Evolutionary conservation across 2,888 invertebrate species (phyloP).

Genomic region (Germaria angustata): DNA sequence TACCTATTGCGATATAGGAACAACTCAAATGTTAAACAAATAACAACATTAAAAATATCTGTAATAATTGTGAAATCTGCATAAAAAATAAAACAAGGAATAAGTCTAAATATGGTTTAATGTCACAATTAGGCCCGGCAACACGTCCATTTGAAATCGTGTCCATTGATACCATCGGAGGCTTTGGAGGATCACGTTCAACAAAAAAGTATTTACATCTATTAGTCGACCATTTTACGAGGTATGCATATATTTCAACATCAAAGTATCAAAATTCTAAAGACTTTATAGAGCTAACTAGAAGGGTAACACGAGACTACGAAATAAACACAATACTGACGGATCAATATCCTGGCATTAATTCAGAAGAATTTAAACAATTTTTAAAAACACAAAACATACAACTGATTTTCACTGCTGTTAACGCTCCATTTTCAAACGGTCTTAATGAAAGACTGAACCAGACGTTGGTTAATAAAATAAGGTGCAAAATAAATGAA

Average conservation of each 20-base stretch:
- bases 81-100: conserved; percentile 63
- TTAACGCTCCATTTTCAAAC: too few species aligned
- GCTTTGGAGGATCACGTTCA: conserved; percentile 71
- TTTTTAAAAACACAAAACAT: conserved; percentile 68
- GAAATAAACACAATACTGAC: conserved; percentile 41
- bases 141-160: conserved; percentile 66
- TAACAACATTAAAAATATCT: conserved; percentile 52
- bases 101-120: conserved; percentile 46
- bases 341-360: conserved; percentile 71
- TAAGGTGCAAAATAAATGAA: too few species aligned
- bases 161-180: conserved; percentile 73
- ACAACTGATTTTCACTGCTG: conserved; percentile 59
- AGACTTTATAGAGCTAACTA: conserved; percentile 69
- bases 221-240: too few species aligned
- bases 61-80: too few species aligned
- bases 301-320: conserved; percentile 58
- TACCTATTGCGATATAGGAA: conserved; percentile 59
- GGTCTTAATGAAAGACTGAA: too few species aligned
- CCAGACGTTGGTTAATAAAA: conserved; percentile 61
- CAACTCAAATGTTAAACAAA: conserved; percentile 58
- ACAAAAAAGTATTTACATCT: conserved; percentile 73
- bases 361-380: conserved; percentile 72
- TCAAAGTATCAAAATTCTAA: too few species aligned
- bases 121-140: too few species aligned
- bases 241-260: too few species aligned